Evolutionary conservation across 2,888 invertebrate species (phyloP).

Genomic region (Zhuqinia jingwanae): DNA sequence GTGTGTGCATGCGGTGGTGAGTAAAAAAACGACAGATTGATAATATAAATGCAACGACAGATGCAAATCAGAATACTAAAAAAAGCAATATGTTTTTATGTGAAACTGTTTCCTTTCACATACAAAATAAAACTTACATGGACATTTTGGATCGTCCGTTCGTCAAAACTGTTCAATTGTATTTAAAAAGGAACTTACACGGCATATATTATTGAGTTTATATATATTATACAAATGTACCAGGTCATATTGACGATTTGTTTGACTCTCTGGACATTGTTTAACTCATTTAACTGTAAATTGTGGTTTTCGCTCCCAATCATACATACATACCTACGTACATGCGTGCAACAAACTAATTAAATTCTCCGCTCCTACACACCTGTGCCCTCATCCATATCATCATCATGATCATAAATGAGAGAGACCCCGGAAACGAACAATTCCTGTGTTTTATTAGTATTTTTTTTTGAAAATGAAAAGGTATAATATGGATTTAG

Average conservation of each 20-base stretch:
- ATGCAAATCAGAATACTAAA: conserved; percentile 32
- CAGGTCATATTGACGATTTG: too few relatives aligned
- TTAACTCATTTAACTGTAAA: not conserved
- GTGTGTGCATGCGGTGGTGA: too few relatives aligned
- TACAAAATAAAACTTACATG: not conserved
- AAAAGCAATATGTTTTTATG: conserved; percentile 32
- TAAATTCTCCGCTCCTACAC: too few relatives aligned
- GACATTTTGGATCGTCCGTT: too few relatives aligned
- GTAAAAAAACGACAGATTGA: conserved; percentile 25
- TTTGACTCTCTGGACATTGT: conserved; percentile 14
- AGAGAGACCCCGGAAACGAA: conserved; percentile 59
- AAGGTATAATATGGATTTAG: too few relatives aligned
- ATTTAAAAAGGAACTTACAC: too few relatives aligned
- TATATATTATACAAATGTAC: too few relatives aligned
- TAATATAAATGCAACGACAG: conserved; percentile 37
- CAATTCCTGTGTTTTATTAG: conserved; percentile 32
- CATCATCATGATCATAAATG: too few relatives aligned
- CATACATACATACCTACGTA: too few relatives aligned
- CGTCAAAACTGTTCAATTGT: not conserved
- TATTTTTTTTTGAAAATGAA: not conserved
- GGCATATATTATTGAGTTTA: too few relatives aligned
- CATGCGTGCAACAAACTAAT: too few relatives aligned
- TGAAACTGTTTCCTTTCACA: conserved; percentile 44
- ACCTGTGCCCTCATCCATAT: too few relatives aligned
- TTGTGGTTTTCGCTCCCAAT: not conserved